These are phyloP conservation scores for Notechis scutatus DNA, from an alignment of 2,113 vertebrate species.

Conservation along the genomic window DNA sequence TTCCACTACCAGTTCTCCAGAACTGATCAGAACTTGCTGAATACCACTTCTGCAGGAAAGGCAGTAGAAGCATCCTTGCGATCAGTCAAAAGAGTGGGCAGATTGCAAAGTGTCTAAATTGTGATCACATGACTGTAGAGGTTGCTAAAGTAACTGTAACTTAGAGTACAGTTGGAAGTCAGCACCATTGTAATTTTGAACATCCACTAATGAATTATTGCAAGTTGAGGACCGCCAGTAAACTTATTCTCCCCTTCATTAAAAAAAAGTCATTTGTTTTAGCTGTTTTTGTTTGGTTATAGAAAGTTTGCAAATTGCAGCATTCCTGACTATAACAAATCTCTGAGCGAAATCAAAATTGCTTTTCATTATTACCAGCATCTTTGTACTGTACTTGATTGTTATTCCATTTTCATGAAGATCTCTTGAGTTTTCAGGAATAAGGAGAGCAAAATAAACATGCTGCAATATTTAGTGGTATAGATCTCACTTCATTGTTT, in stretches of 20 bases:
- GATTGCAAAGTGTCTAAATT: background rate
- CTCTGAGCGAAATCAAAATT: slow-evolving; percentile 51
- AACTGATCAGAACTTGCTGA: too few relatives aligned
- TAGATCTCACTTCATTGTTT: background rate
- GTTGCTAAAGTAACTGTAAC: background rate
- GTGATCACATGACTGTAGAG: background rate
- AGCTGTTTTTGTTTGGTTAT: slow-evolving; percentile 28
- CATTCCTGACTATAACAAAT: slow-evolving; percentile 36
- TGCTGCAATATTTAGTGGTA: slow-evolving; percentile 38
- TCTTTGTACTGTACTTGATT: slow-evolving; percentile 37
- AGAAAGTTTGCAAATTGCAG: slow-evolving; percentile 43
- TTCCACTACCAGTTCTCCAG: too few relatives aligned
- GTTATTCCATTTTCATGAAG: slow-evolving; percentile 41
- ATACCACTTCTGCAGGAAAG: too few relatives aligned
- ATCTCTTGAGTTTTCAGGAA: slow-evolving; percentile 43
- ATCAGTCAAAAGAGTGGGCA: background rate
- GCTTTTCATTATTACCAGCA: slow-evolving; percentile 46
- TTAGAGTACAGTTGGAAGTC: background rate
- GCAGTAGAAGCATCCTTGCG: background rate
- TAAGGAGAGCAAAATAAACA: background rate
- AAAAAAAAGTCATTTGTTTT: slow-evolving; percentile 17
- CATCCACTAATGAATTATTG: background rate
- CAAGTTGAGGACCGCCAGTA: background rate
- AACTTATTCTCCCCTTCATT: background rate
- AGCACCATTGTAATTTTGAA: background rate